These are phyloP conservation scores for Athalia rosae DNA, from an alignment of 2,888 invertebrate species.

Conservation along the genomic window DNA sequence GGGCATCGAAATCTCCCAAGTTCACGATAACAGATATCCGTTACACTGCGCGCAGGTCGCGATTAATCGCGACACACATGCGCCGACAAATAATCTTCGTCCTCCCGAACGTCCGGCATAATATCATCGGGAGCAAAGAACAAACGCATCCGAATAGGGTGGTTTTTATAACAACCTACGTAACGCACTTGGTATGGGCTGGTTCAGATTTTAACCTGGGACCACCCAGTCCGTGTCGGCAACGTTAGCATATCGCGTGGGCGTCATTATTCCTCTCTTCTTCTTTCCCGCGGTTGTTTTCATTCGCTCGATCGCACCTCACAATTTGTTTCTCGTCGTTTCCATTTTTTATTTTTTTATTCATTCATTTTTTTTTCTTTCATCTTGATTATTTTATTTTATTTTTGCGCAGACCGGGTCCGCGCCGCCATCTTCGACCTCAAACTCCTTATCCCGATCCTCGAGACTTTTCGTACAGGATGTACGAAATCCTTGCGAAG, in stretches of 20 bases:
- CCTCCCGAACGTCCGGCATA: not conserved
- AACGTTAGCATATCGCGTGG: slow-evolving; percentile 72
- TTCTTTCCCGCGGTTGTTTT: slow-evolving; percentile 50
- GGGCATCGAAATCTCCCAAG: too few species aligned
- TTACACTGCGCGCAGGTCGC: too few species aligned
- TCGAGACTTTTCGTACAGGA: not conserved
- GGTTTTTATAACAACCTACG: too few species aligned
- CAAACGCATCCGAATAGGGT: too few species aligned
- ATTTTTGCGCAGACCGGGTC: slow-evolving; percentile 40
- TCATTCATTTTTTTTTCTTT: slow-evolving; percentile 48
- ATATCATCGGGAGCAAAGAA: not conserved
- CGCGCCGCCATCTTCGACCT: slow-evolving; percentile 48
- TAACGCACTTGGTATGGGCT: not conserved
- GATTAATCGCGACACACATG: too few species aligned
- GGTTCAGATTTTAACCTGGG: slow-evolving; percentile 55
- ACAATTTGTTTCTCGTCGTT: slow-evolving; percentile 50
- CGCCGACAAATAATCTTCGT: too few species aligned
- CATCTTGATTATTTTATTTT: not conserved
- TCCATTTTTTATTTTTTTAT: slow-evolving; percentile 50
- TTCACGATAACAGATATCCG: too few species aligned
- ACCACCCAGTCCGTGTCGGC: slow-evolving; percentile 73
- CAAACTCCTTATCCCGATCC: slow-evolving; percentile 21
- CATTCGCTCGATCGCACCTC: slow-evolving; percentile 17
- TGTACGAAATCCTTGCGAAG: slow-evolving; percentile 42
- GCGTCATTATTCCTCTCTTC: slow-evolving; percentile 67